These are phyloP conservation scores for Sphaeramia orbicularis DNA, from an alignment of 2,797 vertebrate genomes.

Conservation along the genomic window DNA sequence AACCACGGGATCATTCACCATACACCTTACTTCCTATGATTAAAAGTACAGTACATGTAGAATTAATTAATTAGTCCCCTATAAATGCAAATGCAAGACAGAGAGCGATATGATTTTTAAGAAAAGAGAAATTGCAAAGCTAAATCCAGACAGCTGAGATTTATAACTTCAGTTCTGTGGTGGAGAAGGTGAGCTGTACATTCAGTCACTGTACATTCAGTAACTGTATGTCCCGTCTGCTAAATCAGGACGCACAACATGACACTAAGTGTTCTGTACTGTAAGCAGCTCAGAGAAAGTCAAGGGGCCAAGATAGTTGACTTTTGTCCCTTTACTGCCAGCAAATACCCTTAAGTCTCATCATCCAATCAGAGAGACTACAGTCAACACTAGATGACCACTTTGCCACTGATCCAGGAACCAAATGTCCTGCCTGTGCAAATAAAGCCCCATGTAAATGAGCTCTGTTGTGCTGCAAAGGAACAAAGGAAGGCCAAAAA, in stretches of 20 bases:
- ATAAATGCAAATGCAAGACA: neutral
- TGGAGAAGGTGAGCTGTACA: neutral
- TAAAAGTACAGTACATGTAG: too few species aligned
- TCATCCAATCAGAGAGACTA: conserved; percentile 65
- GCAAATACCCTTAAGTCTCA: conserved; percentile 57
- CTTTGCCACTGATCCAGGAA: conserved; percentile 34
- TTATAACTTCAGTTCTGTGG: conserved; percentile 7
- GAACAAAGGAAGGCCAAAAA: conserved; percentile 19
- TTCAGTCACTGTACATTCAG: conserved; percentile 6
- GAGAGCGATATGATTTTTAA: neutral
- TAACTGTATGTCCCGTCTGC: conserved; percentile 3
- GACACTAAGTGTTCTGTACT: conserved; percentile 55
- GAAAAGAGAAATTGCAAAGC: neutral
- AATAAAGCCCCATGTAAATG: conserved; percentile 59
- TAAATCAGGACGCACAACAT: conserved; percentile 39
- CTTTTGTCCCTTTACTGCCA: conserved; percentile 46
- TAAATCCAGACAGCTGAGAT: neutral
- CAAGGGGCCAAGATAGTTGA: conserved; percentile 41
- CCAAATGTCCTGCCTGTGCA: conserved; percentile 45
- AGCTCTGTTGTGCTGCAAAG: conserved; percentile 12
- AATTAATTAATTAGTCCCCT: too few species aligned
- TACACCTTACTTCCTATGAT: too few species aligned
- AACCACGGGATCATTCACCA: too few species aligned
- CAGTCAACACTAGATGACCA: conserved; percentile 38
- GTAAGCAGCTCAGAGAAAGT: conserved; percentile 67